These are phyloP conservation scores for Hydropotes inermis DNA, from an alignment of 2,113 vertebrate genomes.

Conservation along the genomic window DNA sequence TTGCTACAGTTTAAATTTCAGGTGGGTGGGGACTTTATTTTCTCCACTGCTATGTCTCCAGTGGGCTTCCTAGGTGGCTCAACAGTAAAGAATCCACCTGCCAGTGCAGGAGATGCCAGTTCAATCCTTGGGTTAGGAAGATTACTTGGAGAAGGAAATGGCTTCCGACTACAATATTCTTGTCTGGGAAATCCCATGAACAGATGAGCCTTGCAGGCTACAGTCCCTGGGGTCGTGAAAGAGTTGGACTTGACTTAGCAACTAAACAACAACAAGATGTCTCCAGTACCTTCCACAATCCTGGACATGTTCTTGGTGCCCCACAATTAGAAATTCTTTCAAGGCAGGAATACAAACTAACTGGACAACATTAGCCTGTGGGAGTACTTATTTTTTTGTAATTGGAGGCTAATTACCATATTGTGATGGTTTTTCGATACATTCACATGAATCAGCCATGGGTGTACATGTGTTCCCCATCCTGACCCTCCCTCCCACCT, in stretches of 20 bases:
- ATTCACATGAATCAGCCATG: neutral
- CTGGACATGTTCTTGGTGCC: neutral
- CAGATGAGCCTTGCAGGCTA: neutral
- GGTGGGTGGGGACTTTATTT: neutral
- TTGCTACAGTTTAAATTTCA: neutral
- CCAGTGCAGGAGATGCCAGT: neutral
- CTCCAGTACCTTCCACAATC: neutral
- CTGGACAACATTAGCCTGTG: neutral
- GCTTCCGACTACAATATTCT: neutral
- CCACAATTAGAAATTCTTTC: neutral
- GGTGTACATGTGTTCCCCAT: neutral
- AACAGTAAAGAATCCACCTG: neutral
- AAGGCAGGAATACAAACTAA: neutral
- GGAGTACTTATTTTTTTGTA: neutral
- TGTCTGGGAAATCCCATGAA: neutral
- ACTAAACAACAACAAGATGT: neutral
- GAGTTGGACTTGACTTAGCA: neutral
- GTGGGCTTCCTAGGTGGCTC: neutral
- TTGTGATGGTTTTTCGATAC: neutral
- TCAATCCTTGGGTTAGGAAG: neutral
- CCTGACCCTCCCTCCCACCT: no score
- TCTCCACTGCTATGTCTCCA: neutral
- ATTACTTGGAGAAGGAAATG: neutral
- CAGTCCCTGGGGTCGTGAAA: neutral
- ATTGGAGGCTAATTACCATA: neutral